Conservation (phyloP, 1,140 invertebrate genomes). For the Teleopsis dalmanni region DNA sequence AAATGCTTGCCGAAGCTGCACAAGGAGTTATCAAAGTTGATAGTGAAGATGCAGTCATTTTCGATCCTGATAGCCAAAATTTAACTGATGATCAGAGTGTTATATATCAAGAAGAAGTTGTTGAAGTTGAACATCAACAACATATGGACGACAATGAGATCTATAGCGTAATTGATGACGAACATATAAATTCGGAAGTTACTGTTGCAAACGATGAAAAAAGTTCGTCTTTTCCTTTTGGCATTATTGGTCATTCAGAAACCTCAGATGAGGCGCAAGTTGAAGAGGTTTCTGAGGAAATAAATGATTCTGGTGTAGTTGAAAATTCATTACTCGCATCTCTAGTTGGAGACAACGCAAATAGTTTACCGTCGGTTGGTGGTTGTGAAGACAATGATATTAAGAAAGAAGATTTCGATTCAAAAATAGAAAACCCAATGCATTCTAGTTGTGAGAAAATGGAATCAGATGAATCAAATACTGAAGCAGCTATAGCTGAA, state of each 20-base stretch:
- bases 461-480: constrained; percentile 29
- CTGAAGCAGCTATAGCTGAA: constrained; percentile 27
- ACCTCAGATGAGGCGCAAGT: constrained; percentile 32
- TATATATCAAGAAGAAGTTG: constrained; percentile 13
- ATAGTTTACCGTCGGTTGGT: constrained; percentile 44
- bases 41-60: too few species aligned
- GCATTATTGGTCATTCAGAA: constrained; percentile 32
- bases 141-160: constrained; percentile 32
- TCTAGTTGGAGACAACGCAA: constrained; percentile 41
- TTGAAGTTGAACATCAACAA: constrained; percentile 14
- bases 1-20: constrained; percentile 18
- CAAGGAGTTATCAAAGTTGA: constrained; percentile 11
- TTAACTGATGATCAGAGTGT: constrained; percentile 10
- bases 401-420: constrained; percentile 31
- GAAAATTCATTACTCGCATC: constrained; percentile 38
- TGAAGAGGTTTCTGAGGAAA: constrained; percentile 1
- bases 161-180: constrained; percentile 16
- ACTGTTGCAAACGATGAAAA: constrained; percentile 25
- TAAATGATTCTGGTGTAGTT: constrained; percentile 18
- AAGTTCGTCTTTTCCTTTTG: constrained; percentile 40
- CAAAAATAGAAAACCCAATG: constrained; percentile 13
- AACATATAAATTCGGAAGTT: not conserved
- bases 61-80: too few species aligned
- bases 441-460: constrained; percentile 19
- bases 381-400: constrained; percentile 34